Evolutionary conservation across 2,797 vertebrate species (phyloP).

Genomic region (Artibeus jamaicensis): DNA sequence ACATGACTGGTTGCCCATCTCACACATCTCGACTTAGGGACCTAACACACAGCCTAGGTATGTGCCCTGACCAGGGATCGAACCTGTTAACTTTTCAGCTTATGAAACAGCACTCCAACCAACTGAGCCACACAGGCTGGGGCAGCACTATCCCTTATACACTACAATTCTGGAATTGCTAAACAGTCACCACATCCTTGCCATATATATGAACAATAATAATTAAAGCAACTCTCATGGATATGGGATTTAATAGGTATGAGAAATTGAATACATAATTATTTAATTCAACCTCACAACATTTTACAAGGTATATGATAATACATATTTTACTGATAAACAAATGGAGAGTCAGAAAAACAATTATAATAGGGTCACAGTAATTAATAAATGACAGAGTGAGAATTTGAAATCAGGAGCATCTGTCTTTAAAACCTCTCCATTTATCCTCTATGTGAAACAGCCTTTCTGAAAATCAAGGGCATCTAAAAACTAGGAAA

Average conservation of each 20-base stretch:
- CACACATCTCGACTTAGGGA: too few species aligned
- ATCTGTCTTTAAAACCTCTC: not conserved
- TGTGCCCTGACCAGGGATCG: too few species aligned
- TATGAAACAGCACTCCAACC: too few species aligned
- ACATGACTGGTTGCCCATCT: too few species aligned
- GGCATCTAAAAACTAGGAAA: not conserved
- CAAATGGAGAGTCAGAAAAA: constrained; percentile 6
- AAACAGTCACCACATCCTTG: not conserved
- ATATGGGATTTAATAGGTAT: not conserved
- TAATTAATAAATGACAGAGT: not conserved
- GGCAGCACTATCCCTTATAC: not conserved
- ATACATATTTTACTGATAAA: not conserved
- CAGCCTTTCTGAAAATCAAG: not conserved
- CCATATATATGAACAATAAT: not conserved
- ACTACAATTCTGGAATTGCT: not conserved
- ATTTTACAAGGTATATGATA: not conserved
- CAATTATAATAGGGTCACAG: not conserved
- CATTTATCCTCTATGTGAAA: not conserved
- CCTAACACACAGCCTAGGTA: too few species aligned
- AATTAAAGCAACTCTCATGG: not conserved
- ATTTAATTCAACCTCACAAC: not conserved
- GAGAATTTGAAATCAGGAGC: not conserved
- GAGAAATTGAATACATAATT: not conserved
- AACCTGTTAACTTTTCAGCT: too few species aligned
- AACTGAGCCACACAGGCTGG: too few species aligned